Evolutionary conservation across 1,140 invertebrate genomes (phyloP), one percentile per base, ranked within the genome.

Genomic region (Maniola jurtina): DNA sequence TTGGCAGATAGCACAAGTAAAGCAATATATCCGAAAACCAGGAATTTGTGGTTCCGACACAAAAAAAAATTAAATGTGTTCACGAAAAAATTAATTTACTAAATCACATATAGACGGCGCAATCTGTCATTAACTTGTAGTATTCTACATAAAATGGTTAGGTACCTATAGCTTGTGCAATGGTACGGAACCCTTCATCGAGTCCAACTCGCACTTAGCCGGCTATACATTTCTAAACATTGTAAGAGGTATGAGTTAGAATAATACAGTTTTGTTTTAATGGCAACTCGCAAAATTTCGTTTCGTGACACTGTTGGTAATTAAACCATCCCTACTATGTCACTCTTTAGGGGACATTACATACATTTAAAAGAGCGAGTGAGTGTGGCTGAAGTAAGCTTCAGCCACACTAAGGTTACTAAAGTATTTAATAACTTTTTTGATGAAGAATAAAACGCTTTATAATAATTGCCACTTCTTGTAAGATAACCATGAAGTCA

Each of bases 221-320:
- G n/a, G n/a, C n/a, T n/a, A 9, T 25, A 33, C 48, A 10, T 52
- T 52, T 52, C 6, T 11, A 55, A 55, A 34, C 33, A 55, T 34
- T 34, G 10, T n/a, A 35, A 6, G 35, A n/a, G 33, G 4, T 25
- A 33, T 14, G 52, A 48, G 40, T 64, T 47, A 47, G 25, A 42
- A 16, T 35, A 34, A 45, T 61, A 48, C 47, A 54, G 33, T 55
- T 56, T 34, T 36, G 34, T 61, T 61, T 67, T 64, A 55, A 67
- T 55, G 42, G 40, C 1, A 11, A 40, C n/a, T 57, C 59, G 48
- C 61, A 61, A 61, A 56, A 61, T 48, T 67, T 45, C 42, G 40
- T 56, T 61, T 14, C 65, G 65, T 67, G 65, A 67, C 65, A 61
- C 38, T 45, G 55, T 54, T 33, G 57, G 52, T 61, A 67, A 57